Percentiles rank a stretch among this genome's conserved stretches.
Evolutionary conservation across 1,140 invertebrate species (phyloP).

Genomic region (Elymnias hypermnestra): DNA sequence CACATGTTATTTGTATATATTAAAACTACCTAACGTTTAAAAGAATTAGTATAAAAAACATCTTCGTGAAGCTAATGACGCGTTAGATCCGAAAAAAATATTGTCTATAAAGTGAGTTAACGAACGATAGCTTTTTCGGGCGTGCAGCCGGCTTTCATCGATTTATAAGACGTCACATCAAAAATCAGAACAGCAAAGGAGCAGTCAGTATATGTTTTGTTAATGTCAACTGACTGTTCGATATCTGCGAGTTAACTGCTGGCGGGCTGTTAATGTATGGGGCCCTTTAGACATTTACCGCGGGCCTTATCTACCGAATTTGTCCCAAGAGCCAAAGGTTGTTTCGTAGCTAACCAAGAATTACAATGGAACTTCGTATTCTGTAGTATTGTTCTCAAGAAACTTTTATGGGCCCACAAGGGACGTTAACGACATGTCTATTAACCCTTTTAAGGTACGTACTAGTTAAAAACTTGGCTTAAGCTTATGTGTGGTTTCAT

Average conservation of each 20-base stretch:
- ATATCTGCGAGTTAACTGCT: neutral
- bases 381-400: slow-evolving; percentile 10
- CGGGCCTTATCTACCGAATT: slow-evolving; percentile 20
- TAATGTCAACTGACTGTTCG: too few species aligned
- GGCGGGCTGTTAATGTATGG: neutral
- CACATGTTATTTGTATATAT: too few species aligned
- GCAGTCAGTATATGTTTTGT: too few species aligned
- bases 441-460: slow-evolving; percentile 7
- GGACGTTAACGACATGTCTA: slow-evolving; percentile 6
- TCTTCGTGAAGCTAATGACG: too few species aligned
- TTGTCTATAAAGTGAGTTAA: too few species aligned
- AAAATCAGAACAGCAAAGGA: too few species aligned
- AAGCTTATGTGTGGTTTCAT: neutral
- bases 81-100: too few species aligned
- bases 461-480: neutral
- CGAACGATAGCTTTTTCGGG: too few species aligned
- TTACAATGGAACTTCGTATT: slow-evolving; percentile 14
- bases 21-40: too few species aligned
- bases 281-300: slow-evolving; percentile 21
- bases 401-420: slow-evolving; percentile 12
- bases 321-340: slow-evolving; percentile 20
- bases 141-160: too few species aligned
- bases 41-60: too few species aligned
- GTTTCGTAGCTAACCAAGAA: slow-evolving; percentile 16
- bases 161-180: too few species aligned